Evolutionary conservation across 2,113 vertebrate genomes (phyloP).

Genomic region (Phylloscopus trochilus): DNA sequence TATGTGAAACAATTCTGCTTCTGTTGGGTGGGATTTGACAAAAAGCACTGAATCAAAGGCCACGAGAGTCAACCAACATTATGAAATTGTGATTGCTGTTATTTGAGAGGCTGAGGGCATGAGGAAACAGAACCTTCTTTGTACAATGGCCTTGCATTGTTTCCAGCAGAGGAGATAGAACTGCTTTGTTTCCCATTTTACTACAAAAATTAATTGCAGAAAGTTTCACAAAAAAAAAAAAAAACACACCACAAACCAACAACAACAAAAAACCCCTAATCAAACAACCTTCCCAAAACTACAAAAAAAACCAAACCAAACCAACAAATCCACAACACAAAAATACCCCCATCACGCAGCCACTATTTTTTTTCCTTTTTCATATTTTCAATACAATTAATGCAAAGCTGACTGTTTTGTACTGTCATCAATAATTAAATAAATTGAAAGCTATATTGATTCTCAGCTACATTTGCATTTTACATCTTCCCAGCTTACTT

Average conservation of each 20-base stretch:
- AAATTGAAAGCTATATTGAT: neutral
- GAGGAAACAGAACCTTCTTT: neutral
- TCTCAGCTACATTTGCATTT: neutral
- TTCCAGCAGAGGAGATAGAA: neutral
- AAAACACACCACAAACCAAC: neutral
- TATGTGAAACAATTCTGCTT: neutral
- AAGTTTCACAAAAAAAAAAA: neutral
- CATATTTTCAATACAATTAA: neutral
- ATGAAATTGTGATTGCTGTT: neutral
- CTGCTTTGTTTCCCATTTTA: neutral
- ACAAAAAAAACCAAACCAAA: too few species aligned
- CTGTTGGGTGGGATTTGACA: neutral
- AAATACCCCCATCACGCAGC: neutral
- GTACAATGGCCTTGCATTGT: accelerated
- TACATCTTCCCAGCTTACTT: neutral
- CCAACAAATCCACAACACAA: neutral
- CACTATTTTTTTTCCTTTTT: neutral
- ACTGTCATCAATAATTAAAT: neutral
- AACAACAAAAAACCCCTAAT: too few species aligned
- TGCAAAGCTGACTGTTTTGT: neutral
- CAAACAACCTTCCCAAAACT: too few species aligned
- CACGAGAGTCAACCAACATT: neutral
- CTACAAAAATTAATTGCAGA: neutral
- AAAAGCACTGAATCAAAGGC: neutral
- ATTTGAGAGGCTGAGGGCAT: neutral